Evolutionary conservation across 2,888 invertebrate genomes (phyloP).

Genomic region (Tetragonisca angustula): DNA sequence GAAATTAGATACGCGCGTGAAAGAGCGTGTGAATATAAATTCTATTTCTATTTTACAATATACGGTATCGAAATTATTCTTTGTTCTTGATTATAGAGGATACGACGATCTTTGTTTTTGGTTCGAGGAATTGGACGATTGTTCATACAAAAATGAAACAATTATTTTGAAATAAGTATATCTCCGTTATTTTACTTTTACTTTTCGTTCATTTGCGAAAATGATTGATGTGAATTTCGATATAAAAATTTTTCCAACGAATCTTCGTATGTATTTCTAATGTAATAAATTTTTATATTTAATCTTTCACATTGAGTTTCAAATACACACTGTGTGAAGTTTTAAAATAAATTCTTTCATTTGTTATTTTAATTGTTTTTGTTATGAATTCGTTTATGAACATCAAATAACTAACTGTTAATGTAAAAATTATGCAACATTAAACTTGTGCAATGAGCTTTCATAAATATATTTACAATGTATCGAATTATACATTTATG

Average conservation of each 20-base stretch:
- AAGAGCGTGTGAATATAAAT: conserved; percentile 43
- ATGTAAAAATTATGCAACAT: neutral
- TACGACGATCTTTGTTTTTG: neutral
- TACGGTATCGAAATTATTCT: conserved; percentile 15
- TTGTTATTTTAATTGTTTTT: neutral
- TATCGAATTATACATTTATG: neutral
- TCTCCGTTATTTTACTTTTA: neutral
- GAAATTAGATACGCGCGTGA: conserved; percentile 50
- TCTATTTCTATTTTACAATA: conserved; percentile 24
- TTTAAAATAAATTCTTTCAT: neutral
- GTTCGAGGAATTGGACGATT: neutral
- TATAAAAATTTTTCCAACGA: no score
- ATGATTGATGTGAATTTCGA: no score
- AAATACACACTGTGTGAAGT: no score
- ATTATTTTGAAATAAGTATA: neutral
- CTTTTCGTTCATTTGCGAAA: no score
- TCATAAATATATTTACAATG: no score
- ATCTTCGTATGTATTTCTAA: no score
- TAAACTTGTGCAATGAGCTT: neutral
- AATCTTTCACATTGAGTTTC: no score
- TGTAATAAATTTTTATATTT: no score
- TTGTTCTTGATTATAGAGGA: conserved; percentile 17
- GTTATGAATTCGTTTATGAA: neutral
- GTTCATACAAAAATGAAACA: no score
- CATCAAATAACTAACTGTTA: neutral